Percentiles rank a stretch among this genome's conserved stretches.
Evolutionary conservation across 2,113 vertebrate species (phyloP).

Genomic region (Chloropsis cyanopogon): DNA sequence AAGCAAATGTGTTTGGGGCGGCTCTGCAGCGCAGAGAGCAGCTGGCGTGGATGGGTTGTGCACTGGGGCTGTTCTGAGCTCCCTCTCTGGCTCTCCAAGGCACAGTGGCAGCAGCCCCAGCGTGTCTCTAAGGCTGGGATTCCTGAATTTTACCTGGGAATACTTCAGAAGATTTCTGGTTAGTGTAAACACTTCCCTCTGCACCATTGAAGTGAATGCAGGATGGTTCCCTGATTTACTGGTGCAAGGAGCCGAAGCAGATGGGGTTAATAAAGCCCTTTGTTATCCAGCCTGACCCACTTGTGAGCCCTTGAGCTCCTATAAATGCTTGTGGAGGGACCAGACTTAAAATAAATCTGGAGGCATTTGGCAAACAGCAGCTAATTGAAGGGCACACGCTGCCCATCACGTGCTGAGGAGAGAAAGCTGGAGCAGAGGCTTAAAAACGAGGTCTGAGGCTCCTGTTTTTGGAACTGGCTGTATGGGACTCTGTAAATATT

Average conservation of each 20-base stretch:
- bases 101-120: background rate
- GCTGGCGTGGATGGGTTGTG: rapidly evolving
- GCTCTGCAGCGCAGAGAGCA: rapidly evolving
- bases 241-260: background rate
- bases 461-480: background rate
- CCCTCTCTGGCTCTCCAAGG: background rate
- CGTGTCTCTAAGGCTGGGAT: rapidly evolving
- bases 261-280: background rate
- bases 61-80: rapidly evolving
- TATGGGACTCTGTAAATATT: background rate
- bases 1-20: background rate
- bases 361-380: conserved; percentile 9
- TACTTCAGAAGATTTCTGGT: background rate
- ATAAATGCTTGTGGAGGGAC: background rate
- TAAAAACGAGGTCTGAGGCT: background rate
- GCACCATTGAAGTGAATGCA: background rate
- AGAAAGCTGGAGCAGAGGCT: background rate
- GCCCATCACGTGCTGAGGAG: background rate
- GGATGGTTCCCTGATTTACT: background rate
- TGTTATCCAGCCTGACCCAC: conserved; percentile 20
- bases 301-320: conserved; percentile 24
- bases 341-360: conserved; percentile 18
- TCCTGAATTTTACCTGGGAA: rapidly evolving
- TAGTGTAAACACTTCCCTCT: background rate
- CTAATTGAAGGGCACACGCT: background rate